These are phyloP conservation scores for Echinops telfairi DNA, from an alignment of 2,113 vertebrate species.

Conservation along the genomic window DNA sequence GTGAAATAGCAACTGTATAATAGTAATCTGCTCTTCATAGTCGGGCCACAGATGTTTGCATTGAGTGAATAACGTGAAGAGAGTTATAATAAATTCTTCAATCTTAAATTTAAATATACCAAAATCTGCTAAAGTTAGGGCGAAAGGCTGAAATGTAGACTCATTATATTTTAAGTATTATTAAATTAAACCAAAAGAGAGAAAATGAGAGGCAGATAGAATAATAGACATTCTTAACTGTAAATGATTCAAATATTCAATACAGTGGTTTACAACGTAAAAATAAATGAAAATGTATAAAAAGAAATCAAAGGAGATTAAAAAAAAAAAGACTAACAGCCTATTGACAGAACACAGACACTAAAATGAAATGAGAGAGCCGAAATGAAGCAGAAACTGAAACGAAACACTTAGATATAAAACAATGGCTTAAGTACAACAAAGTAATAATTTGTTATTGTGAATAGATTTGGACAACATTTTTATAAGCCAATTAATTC, in stretches of 20 bases:
- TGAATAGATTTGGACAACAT: slow-evolving; percentile 45
- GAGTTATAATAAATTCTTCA: slow-evolving; percentile 33
- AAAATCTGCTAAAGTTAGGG: slow-evolving; percentile 38
- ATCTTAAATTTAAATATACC: slow-evolving; percentile 42
- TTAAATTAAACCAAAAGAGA: neutral
- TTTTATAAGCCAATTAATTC: slow-evolving; percentile 7
- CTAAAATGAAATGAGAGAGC: slow-evolving; percentile 30
- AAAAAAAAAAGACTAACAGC: neutral
- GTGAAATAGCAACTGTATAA: slow-evolving; percentile 32
- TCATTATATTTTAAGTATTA: slow-evolving; percentile 33
- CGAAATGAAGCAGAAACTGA: neutral
- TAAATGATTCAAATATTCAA: slow-evolving; percentile 54
- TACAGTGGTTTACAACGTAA: slow-evolving; percentile 56
- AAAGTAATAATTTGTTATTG: slow-evolving; percentile 56
- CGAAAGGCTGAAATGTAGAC: slow-evolving; percentile 43
- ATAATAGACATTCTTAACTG: slow-evolving; percentile 34
- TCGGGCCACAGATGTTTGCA: slow-evolving; percentile 39
- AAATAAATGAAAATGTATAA: neutral
- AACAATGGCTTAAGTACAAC: slow-evolving; percentile 24
- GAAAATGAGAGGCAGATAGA: neutral
- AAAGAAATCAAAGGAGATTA: slow-evolving; percentile 38
- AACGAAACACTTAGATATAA: neutral
- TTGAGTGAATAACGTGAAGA: slow-evolving; percentile 29
- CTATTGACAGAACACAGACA: slow-evolving; percentile 35
- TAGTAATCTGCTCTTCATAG: neutral